phyloP scores from a whole-genome alignment of 2,888 invertebrate genomes.

The Dimorphilus gyrociliatus region DNA sequence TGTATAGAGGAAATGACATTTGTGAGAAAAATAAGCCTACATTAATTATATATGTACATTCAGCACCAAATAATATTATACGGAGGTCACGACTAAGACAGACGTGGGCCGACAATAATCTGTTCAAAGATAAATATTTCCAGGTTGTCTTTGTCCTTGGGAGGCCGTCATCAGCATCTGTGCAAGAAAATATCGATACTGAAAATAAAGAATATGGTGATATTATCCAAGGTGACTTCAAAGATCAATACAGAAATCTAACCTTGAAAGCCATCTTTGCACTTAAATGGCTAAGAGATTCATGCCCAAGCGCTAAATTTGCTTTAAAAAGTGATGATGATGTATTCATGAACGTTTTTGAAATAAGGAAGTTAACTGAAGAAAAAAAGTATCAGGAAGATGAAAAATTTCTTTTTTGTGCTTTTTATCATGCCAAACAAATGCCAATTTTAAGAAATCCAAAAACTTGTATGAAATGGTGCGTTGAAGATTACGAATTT shows the following conservation, averaged over 20 bases:
- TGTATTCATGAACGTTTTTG: constrained; percentile 15
- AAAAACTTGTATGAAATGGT: constrained; percentile 12
- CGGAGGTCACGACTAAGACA: constrained; percentile 10
- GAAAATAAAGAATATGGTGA: constrained; percentile 13
- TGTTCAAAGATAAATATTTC: constrained; percentile 7
- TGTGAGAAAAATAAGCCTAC: too few species aligned
- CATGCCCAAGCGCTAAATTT: constrained; percentile 13
- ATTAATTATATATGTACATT: constrained; percentile 14
- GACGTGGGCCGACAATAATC: constrained; percentile 14
- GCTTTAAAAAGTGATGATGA: constrained; percentile 18
- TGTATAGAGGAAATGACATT: too few species aligned
- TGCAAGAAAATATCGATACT: constrained; percentile 9
- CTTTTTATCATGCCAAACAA: constrained; percentile 1
- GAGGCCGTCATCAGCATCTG: constrained; percentile 5
- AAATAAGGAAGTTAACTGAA: constrained; percentile 7
- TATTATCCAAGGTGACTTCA: constrained; percentile 17
- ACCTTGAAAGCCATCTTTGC: constrained; percentile 18
- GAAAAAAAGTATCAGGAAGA: too few species aligned
- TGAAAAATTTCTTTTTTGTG: too few species aligned
- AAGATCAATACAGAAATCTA: constrained; percentile 15
- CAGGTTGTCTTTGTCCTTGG: constrained; percentile 15
- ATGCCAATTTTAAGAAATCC: constrained; percentile 14
- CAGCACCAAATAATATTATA: constrained; percentile 11
- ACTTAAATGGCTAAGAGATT: constrained; percentile 14
- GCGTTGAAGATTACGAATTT: constrained; percentile 11